phyloP scores from a whole-genome alignment of 2,797 vertebrate species.

The Anableps anableps region DNA sequence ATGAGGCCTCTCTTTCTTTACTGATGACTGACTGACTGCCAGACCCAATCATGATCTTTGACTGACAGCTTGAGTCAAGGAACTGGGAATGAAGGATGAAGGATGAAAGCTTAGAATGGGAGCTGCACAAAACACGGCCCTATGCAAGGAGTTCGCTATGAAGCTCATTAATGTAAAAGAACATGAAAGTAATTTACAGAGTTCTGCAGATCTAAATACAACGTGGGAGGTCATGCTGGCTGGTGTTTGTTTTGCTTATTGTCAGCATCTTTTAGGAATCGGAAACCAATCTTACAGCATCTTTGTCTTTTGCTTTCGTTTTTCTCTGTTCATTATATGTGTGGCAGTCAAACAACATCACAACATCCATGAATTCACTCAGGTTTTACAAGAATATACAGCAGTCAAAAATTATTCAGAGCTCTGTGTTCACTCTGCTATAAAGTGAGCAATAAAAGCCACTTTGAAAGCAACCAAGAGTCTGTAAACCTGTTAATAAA shows the following conservation, averaged over 20 bases:
- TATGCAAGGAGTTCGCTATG: constrained; percentile 51
- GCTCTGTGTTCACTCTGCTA: constrained; percentile 51
- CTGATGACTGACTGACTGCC: constrained; percentile 77
- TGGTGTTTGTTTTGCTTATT: constrained; percentile 19
- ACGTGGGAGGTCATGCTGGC: constrained; percentile 58
- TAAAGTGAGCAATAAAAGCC: constrained; percentile 75
- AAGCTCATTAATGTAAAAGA: constrained; percentile 79
- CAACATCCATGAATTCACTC: constrained; percentile 42
- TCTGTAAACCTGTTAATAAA: constrained; percentile 79
- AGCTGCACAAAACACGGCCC: constrained; percentile 70
- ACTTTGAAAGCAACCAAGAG: constrained; percentile 64
- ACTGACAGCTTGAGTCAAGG: constrained; percentile 79
- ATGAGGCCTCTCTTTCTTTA: constrained; percentile 75
- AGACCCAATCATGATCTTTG: constrained; percentile 76
- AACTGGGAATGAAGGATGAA: constrained; percentile 74
- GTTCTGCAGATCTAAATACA: constrained; percentile 17
- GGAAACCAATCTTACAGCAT: constrained; percentile 9
- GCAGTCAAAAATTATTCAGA: constrained; percentile 50
- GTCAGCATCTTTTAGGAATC: not conserved
- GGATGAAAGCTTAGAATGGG: constrained; percentile 67
- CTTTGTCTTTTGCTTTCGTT: not conserved
- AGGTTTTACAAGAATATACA: constrained; percentile 43
- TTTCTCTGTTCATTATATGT: constrained; percentile 23
- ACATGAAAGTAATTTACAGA: constrained; percentile 53
- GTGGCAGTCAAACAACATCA: constrained; percentile 35